These are phyloP conservation scores for Sinocyclocheilus anshuiensis DNA, from an alignment of 2,113 vertebrate species.

Conservation along the genomic window DNA sequence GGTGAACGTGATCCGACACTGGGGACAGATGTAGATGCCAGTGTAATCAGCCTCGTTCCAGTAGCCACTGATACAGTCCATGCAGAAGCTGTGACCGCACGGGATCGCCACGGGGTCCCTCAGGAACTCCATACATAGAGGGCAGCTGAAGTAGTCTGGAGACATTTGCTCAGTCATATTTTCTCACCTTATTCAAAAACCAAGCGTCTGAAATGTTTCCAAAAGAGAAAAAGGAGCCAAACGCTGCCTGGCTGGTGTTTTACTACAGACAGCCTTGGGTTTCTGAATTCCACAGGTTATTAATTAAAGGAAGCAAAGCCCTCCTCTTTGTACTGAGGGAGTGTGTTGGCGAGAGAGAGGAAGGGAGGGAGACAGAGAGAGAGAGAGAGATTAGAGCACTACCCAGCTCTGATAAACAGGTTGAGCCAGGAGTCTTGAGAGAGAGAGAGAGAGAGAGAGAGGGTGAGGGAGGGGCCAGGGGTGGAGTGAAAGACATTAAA, in stretches of 20 bases:
- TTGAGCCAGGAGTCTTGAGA: constrained; percentile 66
- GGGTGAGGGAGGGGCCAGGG: constrained; percentile 44
- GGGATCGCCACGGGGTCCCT: constrained; percentile 80
- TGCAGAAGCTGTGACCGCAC: constrained; percentile 82
- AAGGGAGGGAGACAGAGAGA: constrained; percentile 65
- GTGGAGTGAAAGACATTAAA: constrained; percentile 39
- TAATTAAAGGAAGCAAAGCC: constrained; percentile 79
- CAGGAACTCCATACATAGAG: constrained; percentile 73
- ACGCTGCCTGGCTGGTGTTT: constrained; percentile 53
- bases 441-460: constrained; percentile 33
- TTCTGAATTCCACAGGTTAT: constrained; percentile 81
- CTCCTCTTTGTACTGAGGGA: constrained; percentile 63
- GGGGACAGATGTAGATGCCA: constrained; percentile 81
- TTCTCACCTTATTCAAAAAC: constrained; percentile 26
- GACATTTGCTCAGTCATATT: constrained; percentile 76
- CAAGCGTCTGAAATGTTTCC: constrained; percentile 29
- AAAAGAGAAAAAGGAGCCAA: constrained; percentile 54
- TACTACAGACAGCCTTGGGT: constrained; percentile 66
- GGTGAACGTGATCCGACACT: constrained; percentile 81
- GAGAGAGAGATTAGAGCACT: constrained; percentile 62
- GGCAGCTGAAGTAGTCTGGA: constrained; percentile 79
- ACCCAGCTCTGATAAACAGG: constrained; percentile 79
- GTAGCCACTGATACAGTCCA: constrained; percentile 82
- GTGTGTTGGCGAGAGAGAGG: constrained; percentile 64
- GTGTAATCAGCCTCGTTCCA: constrained; percentile 85